Evolutionary conservation across 2,797 vertebrate genomes (phyloP).

Genomic region (Threskiornis aethiopicus): DNA sequence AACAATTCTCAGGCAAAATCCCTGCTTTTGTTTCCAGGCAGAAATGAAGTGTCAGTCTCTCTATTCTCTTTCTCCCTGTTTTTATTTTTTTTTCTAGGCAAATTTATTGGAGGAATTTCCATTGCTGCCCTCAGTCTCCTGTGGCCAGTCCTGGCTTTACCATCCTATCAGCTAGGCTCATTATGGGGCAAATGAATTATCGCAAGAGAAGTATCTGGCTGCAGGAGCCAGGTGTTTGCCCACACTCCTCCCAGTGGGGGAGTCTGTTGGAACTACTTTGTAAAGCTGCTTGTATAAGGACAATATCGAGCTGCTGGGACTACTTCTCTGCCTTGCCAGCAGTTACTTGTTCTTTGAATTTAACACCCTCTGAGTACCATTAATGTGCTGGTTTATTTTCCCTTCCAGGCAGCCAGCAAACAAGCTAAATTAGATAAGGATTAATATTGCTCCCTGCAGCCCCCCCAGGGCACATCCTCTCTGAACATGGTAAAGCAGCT

Average conservation of each 20-base stretch:
- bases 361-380: neutral
- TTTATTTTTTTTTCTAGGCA: neutral
- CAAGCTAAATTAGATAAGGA: neutral
- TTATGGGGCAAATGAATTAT: neutral
- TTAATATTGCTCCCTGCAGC: neutral
- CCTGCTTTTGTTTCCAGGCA: neutral
- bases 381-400: neutral
- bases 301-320: neutral
- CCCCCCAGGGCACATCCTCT: accelerated
- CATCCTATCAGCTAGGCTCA: neutral
- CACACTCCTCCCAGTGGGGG: accelerated
- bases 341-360: neutral
- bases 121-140: neutral
- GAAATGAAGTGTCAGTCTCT: accelerated
- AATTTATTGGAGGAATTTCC: neutral
- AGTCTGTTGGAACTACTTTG: neutral
- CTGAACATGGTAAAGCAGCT: too few relatives aligned
- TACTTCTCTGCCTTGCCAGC: neutral
- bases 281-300: neutral
- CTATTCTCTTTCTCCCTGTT: too few relatives aligned
- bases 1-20: too few relatives aligned
- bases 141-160: neutral
- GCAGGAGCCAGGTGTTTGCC: neutral
- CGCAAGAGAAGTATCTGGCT: neutral
- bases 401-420: neutral